Percentiles rank a stretch among this genome's conserved stretches.
These are phyloP conservation scores for Piprites chloris DNA, from an alignment of 2,113 vertebrate species.

Conservation along the genomic window DNA sequence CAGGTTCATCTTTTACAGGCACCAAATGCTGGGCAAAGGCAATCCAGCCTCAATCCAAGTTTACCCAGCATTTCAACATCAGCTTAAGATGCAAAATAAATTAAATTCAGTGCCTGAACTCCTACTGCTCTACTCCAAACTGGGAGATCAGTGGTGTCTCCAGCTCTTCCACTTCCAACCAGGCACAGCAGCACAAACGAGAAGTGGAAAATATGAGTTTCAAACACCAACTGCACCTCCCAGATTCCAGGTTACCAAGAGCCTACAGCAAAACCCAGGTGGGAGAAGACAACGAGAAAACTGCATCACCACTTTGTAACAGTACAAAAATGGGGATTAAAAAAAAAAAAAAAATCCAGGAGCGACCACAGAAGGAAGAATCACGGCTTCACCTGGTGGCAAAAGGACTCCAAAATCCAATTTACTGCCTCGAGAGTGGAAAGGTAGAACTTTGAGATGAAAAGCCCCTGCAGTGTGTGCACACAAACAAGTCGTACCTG, in stretches of 20 bases:
- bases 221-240: accelerated
- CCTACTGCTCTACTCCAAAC: accelerated
- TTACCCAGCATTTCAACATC: not conserved
- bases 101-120: accelerated
- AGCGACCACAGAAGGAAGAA: not conserved
- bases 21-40: not conserved
- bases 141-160: not conserved
- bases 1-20: not conserved
- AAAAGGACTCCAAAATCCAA: not conserved
- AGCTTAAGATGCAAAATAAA: not conserved
- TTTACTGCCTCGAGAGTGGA: not conserved
- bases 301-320: accelerated
- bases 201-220: accelerated
- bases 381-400: not conserved
- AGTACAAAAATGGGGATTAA: accelerated
- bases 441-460: not conserved
- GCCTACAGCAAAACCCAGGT: accelerated
- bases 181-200: not conserved
- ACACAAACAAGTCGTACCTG: constrained; percentile 75
- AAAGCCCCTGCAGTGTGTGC: not conserved
- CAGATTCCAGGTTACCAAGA: not conserved
- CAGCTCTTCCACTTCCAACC: not conserved
- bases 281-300: accelerated
- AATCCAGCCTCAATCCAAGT: not conserved
- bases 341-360: not conserved